Evolutionary conservation across 2,113 vertebrate species (phyloP).

Genomic region (Gymnobelideus leadbeateri): DNA sequence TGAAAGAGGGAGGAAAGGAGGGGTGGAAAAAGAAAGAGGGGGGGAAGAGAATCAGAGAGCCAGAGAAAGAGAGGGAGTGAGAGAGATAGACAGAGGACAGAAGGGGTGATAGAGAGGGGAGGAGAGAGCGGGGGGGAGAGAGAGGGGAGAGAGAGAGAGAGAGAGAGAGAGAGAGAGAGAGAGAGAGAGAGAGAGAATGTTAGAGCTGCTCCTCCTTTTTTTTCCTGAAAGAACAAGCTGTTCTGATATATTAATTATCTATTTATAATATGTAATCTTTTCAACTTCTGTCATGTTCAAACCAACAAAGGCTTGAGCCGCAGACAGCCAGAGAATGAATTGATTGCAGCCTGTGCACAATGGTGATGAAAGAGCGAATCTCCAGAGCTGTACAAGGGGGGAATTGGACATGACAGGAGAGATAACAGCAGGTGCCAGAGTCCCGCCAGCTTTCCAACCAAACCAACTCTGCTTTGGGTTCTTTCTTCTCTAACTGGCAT

Average conservation of each 20-base stretch:
- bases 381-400: slow-evolving; percentile 46
- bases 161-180: background rate
- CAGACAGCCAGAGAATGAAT: slow-evolving; percentile 67
- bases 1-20: background rate
- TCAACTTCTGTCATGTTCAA: slow-evolving; percentile 76
- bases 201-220: background rate
- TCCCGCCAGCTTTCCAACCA: slow-evolving; percentile 41
- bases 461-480: background rate
- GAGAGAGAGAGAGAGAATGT: background rate
- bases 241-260: slow-evolving; percentile 73
- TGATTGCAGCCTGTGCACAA: slow-evolving; percentile 52
- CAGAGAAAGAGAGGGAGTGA: background rate
- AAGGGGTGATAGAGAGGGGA: background rate
- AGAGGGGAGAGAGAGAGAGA: background rate
- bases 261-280: slow-evolving; percentile 74
- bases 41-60: slow-evolving; percentile 43
- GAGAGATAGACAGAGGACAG: too few species aligned
- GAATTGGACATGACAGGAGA: slow-evolving; percentile 62
- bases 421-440: slow-evolving; percentile 64
- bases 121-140: background rate
- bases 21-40: background rate
- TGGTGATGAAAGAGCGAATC: slow-evolving; percentile 64
- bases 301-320: slow-evolving; percentile 76
- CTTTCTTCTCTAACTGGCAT: slow-evolving; percentile 55
- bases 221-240: slow-evolving; percentile 54